These are phyloP conservation scores for Drosophila putrida DNA, from an alignment of 2,888 invertebrate species.

Conservation along the genomic window DNA sequence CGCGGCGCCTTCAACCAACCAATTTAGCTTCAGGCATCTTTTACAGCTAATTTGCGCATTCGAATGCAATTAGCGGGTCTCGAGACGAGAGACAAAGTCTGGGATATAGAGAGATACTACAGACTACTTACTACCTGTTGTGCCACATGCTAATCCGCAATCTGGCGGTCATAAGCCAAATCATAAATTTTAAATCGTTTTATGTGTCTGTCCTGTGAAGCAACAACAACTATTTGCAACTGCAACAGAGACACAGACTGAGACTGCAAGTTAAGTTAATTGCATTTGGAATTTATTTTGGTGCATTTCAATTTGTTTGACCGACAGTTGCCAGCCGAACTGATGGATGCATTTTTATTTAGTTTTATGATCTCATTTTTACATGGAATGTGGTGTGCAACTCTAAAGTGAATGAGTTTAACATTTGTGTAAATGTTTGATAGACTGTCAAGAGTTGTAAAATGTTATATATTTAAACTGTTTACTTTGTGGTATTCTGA, in stretches of 20 bases:
- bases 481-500: not conserved
- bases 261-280: conserved; percentile 33
- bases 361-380: conserved; percentile 14
- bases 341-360: conserved; percentile 9
- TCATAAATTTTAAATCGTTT: conserved; percentile 29
- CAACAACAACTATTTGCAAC: conserved; percentile 18
- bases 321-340: conserved; percentile 1
- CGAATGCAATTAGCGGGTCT: conserved; percentile 55
- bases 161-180: conserved; percentile 29
- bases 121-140: conserved; percentile 29
- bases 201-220: conserved; percentile 16
- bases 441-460: conserved; percentile 5
- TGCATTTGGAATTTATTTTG: conserved; percentile 37
- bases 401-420: not conserved
- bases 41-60: conserved; percentile 59
- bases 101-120: not conserved
- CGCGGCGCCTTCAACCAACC: conserved; percentile 26
- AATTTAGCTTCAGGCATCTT: conserved; percentile 34
- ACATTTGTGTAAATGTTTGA: not conserved
- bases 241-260: conserved; percentile 7
- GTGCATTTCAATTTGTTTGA: conserved; percentile 14
- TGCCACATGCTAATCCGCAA: conserved; percentile 44
- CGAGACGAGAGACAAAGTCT: not conserved
- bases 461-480: conserved; percentile 1
- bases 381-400: conserved; percentile 4